Evolutionary conservation across 1,140 invertebrate species (phyloP).

Genomic region (Grapholita molesta): DNA sequence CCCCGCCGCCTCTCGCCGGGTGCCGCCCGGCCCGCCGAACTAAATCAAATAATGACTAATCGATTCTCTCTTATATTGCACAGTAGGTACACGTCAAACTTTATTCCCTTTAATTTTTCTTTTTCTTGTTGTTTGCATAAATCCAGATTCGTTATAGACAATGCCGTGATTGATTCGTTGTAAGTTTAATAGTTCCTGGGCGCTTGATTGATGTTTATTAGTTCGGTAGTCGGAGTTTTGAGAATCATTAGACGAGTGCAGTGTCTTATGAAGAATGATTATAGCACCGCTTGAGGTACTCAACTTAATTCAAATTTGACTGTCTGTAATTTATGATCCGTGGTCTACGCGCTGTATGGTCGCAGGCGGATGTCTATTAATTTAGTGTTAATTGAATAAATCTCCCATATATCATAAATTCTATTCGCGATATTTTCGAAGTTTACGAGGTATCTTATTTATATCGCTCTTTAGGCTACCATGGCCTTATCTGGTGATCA

Average conservation of each 20-base stretch:
- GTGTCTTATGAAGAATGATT: conserved; percentile 73
- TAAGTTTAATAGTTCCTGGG: conserved; percentile 65
- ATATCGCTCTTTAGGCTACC: conserved; percentile 3
- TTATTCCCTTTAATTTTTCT: conserved; percentile 73
- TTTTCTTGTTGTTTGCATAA: conserved; percentile 71
- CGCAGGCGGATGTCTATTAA: conserved; percentile 46
- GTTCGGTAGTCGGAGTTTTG: conserved; percentile 75
- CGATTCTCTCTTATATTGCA: conserved; percentile 75
- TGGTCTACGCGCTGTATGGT: not conserved
- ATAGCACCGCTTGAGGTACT: conserved; percentile 53
- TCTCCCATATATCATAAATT: conserved; percentile 27
- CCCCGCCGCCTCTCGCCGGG: conserved; percentile 62
- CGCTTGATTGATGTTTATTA: conserved; percentile 76
- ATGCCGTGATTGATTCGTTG: conserved; percentile 67
- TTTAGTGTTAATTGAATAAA: conserved; percentile 53
- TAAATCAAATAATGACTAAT: conserved; percentile 79
- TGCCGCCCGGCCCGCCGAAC: conserved; percentile 61
- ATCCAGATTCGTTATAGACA: conserved; percentile 72
- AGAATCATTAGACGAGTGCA: conserved; percentile 68
- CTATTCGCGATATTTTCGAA: conserved; percentile 3
- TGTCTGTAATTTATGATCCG: conserved; percentile 54
- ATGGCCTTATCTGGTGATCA: conserved; percentile 3
- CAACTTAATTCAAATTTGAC: conserved; percentile 65
- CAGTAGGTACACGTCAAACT: conserved; percentile 76
- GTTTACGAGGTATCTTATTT: conserved; percentile 4